A percentile compares a stretch with the other conserved stretches of the same genome.
Evolutionary conservation across 64 coral and sea anemone species (phyloP).

Genomic region (Anthopleura sola): DNA sequence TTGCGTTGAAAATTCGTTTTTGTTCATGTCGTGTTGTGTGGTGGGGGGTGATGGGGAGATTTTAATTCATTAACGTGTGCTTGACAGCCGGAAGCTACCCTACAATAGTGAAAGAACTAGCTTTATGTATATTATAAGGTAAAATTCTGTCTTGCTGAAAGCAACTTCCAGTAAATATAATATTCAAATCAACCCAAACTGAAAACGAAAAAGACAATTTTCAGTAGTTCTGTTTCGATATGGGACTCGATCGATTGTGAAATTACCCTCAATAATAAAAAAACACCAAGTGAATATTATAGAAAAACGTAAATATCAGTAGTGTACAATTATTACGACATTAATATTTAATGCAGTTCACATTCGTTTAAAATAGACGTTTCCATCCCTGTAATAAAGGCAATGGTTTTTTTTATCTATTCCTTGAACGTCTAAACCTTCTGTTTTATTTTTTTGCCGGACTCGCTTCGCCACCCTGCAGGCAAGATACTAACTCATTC

Average conservation of each 20-base stretch:
- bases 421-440: background rate
- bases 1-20: background rate
- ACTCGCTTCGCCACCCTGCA: background rate
- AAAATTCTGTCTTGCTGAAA: constrained; percentile 20
- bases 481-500: background rate
- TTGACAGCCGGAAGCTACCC: background rate
- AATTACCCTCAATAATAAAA: background rate
- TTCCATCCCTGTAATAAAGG: background rate
- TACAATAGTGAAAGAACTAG: constrained; percentile 18
- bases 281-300: background rate
- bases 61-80: background rate
- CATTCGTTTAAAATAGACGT: background rate
- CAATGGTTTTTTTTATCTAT: background rate
- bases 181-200: background rate
- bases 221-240: background rate
- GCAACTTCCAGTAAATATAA: background rate
- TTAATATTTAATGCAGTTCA: background rate
- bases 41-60: background rate
- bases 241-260: background rate
- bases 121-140: constrained; percentile 4
- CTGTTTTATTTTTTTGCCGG: background rate
- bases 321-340: background rate
- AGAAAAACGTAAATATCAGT: background rate
- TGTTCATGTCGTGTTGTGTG: background rate
- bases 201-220: background rate